Evolutionary conservation across 2,888 invertebrate genomes (phyloP).

Genomic region (Metacarcinus magister): DNA sequence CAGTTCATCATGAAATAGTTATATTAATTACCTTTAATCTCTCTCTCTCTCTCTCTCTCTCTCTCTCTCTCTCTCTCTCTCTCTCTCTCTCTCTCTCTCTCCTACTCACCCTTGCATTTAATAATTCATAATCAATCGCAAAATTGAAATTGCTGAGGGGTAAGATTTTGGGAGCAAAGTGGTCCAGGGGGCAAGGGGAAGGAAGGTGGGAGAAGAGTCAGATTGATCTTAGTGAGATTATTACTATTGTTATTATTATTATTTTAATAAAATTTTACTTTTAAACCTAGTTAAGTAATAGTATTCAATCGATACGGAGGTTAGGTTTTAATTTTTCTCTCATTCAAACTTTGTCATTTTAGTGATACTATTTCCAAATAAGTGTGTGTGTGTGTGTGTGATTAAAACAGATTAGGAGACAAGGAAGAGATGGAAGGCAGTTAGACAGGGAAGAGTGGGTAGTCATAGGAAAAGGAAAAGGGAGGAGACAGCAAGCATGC

Average conservation of each 20-base stretch:
- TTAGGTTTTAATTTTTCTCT: neutral
- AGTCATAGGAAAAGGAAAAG: too few species aligned
- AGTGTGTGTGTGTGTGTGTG: neutral
- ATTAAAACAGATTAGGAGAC: neutral
- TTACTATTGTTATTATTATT: neutral
- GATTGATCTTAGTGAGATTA: neutral
- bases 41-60: constrained; percentile 49
- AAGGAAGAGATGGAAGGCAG: neutral
- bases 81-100: constrained; percentile 61
- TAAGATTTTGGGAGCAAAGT: neutral
- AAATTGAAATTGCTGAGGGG: constrained; percentile 45
- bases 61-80: constrained; percentile 58
- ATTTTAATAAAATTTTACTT: neutral
- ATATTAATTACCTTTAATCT: neutral
- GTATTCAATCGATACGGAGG: neutral
- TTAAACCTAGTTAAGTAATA: neutral
- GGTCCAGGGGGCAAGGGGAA: neutral
- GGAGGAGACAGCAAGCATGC: too few species aligned
- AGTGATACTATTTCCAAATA: too few species aligned
- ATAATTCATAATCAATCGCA: constrained; percentile 63
- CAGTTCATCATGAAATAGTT: neutral
- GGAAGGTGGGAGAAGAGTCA: neutral
- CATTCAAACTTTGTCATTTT: too few species aligned
- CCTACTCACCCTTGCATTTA: constrained; percentile 56
- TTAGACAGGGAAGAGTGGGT: neutral